These are phyloP conservation scores for Passer domesticus DNA, from an alignment of 2,113 vertebrate species.

Conservation along the genomic window DNA sequence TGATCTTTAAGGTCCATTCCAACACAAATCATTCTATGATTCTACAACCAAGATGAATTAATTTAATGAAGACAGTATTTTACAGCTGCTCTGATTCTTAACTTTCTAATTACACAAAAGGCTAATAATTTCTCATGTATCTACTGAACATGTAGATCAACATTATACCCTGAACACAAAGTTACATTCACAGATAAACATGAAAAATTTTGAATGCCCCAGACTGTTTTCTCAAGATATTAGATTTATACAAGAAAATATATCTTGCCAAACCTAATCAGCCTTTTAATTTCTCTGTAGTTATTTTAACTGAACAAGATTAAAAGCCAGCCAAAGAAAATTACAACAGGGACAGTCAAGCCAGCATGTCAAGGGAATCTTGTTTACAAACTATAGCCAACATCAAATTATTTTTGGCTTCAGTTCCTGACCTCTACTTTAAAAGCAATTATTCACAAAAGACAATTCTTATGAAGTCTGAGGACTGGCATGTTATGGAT, in stretches of 20 bases:
- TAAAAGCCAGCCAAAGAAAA: neutral
- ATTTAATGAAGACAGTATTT: neutral
- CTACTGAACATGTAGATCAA: neutral
- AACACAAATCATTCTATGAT: neutral
- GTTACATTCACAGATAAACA: neutral
- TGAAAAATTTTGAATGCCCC: neutral
- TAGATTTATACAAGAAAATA: neutral
- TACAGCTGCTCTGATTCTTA: neutral
- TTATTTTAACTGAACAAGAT: neutral
- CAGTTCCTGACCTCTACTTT: neutral
- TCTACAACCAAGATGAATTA: neutral
- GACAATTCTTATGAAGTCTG: neutral
- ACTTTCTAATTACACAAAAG: neutral
- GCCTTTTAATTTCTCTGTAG: neutral
- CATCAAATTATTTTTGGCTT: conserved; percentile 19
- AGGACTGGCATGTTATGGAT: neutral
- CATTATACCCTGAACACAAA: neutral
- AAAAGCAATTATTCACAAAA: conserved; percentile 2
- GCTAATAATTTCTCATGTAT: neutral
- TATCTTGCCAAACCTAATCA: neutral
- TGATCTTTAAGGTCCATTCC: neutral
- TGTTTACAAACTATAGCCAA: conserved; percentile 36
- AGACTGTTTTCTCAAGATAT: neutral
- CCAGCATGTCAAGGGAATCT: neutral
- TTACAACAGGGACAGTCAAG: neutral